Conservation (phyloP, 2,888 invertebrate species). For the Bhutanitis thaidina region DNA sequence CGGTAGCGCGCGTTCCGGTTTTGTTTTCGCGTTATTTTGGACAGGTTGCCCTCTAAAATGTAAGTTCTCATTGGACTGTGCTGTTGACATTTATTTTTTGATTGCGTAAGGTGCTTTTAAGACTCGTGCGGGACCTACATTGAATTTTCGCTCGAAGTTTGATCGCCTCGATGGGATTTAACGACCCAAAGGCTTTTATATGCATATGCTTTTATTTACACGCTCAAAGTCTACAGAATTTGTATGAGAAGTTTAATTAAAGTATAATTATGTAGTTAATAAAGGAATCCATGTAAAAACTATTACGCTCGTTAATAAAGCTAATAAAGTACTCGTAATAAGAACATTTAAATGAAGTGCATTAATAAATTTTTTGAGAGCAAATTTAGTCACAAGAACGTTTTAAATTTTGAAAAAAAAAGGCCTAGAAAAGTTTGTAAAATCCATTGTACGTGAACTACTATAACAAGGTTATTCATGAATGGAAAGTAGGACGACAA, state of each 20-base stretch:
- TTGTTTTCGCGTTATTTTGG: slow-evolving; percentile 40
- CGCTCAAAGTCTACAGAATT: too few species aligned
- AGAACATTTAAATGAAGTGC: too few species aligned
- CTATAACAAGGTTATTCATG: not conserved
- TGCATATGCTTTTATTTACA: not conserved
- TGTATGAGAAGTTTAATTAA: too few species aligned
- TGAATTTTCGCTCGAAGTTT: not conserved
- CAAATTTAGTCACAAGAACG: too few species aligned
- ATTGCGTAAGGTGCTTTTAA: slow-evolving; percentile 11
- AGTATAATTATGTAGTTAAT: too few species aligned
- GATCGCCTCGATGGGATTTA: not conserved
- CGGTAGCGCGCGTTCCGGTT: slow-evolving; percentile 35
- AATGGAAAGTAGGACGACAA: slow-evolving; percentile 7
- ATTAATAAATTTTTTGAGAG: too few species aligned
- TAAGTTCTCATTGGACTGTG: slow-evolving; percentile 13
- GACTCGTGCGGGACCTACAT: slow-evolving; percentile 1
- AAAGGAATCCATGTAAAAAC: too few species aligned
- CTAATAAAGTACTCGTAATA: too few species aligned
- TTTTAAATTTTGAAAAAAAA: too few species aligned
- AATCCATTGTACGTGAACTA: too few species aligned
- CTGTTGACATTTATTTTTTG: slow-evolving; percentile 16
- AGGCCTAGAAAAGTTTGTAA: too few species aligned
- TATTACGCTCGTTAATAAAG: too few species aligned
- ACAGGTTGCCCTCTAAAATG: slow-evolving; percentile 37
- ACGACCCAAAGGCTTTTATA: not conserved